Base-by-base conservation (phyloP, 2,888 invertebrate species). In the Neoitamus cyanurus region DNA sequence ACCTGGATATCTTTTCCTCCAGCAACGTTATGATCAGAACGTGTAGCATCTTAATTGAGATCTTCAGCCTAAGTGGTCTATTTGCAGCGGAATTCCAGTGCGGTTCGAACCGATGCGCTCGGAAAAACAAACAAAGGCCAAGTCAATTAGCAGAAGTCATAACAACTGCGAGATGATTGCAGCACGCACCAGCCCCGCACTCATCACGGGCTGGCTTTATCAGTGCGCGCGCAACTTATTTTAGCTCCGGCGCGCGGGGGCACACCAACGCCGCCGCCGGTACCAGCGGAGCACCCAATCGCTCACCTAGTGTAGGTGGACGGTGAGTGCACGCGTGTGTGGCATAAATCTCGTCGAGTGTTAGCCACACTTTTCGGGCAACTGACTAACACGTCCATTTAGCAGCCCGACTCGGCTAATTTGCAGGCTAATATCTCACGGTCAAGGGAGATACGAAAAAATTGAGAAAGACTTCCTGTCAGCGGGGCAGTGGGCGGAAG, bases 111-210 rank as follows among this genome's bases (percentile, higher is more conserved):
- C 42, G 83, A 25, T 13, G 37, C 31, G 34, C 31, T 69, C 20
- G 30, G 68, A 84, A 83, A 85, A 83, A 78, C 58, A 85, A 83
- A 83, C 77, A 83, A 72, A 77, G 75, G 77, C 75, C 58, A 77
- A 84, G 83, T 85, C 83, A 85, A 85, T 85, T 85, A 85, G 82
- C 83, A 82, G 68, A 84, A 84, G 85, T 85, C 85, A 85, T 84
- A 85, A 83, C 77, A 85, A 78, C 69, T 36, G 84, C 31, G 25
- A 80, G 80, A 80, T 58, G 80, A 84, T 84, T 73, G 73, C 82
- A 30, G 73, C 82, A 30, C 83, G 82, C 70, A 84, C 30, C 36
- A 15, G 25, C 73, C 7, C 13, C 28, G 28, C 31, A 31, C 20
- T 37, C 42, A 25, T 20, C 72, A 31, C 28, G 30, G 30, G 31